Evolutionary conservation across 2,113 vertebrate genomes (phyloP).

Genomic region (Indri indri): DNA sequence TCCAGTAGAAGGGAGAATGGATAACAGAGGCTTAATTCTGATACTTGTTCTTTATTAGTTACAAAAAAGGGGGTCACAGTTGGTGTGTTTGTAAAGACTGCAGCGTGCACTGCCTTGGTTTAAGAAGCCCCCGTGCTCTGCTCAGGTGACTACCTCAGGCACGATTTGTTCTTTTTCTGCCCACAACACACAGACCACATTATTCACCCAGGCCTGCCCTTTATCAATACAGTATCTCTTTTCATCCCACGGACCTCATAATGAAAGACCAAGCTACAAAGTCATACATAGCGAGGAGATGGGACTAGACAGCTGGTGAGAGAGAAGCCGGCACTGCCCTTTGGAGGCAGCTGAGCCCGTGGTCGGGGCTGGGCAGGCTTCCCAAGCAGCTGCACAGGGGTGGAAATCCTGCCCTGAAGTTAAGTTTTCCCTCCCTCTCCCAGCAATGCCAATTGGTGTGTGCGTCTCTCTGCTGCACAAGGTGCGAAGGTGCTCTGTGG

Average conservation of each 20-base stretch:
- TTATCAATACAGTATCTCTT: not conserved
- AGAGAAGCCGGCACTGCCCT: not conserved
- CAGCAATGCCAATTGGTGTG: not conserved
- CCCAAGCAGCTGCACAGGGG: not conserved
- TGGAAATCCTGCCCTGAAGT: not conserved
- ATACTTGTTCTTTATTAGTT: not conserved
- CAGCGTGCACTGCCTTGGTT: not conserved
- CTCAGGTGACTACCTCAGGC: not conserved
- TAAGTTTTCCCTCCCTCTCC: slow-evolving; percentile 11
- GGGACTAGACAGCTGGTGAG: not conserved
- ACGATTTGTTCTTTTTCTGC: not conserved
- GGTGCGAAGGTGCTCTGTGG: not conserved
- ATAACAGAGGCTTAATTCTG: not conserved
- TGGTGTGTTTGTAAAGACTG: not conserved
- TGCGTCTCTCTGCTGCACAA: not conserved
- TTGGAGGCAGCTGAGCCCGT: not conserved
- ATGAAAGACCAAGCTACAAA: not conserved
- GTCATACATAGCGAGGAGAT: not conserved
- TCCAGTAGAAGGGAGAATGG: not conserved
- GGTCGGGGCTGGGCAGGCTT: not conserved
- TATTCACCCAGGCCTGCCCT: not conserved
- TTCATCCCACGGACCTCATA: not conserved
- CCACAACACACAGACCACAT: not conserved
- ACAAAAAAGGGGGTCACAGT: not conserved
- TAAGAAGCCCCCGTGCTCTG: not conserved